A percentile compares a stretch with the other conserved stretches of the same genome.
Conservation (phyloP, 2,888 invertebrate species). For the Pristionchus exspectatus region DNA sequence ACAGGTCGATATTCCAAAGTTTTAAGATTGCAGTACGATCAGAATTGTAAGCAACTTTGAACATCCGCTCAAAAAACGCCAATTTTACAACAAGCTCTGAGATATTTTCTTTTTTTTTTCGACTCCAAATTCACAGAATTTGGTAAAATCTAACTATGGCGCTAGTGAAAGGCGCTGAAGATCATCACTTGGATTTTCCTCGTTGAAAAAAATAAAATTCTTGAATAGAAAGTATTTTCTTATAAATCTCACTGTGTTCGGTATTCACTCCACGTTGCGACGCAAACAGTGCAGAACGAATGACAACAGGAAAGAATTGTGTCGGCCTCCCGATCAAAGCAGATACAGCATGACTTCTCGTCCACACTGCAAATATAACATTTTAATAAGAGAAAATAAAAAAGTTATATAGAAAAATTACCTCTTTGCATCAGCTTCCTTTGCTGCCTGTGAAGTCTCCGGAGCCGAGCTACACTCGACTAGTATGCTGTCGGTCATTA, state of each 20-base stretch:
- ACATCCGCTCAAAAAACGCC: too few relatives aligned
- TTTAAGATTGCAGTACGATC: too few relatives aligned
- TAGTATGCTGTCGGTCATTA: conserved; percentile 3
- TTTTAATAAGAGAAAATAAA: background rate
- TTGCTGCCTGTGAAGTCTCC: background rate
- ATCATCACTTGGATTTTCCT: too few relatives aligned
- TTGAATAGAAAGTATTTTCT: background rate
- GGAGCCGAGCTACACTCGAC: background rate
- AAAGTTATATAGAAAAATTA: background rate
- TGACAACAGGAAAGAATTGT: conserved; percentile 49
- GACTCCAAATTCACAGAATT: too few relatives aligned
- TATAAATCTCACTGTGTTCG: conserved; percentile 16
- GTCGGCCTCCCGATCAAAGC: conserved; percentile 49
- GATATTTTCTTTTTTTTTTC: too few relatives aligned
- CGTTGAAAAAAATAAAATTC: too few relatives aligned
- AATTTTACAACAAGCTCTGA: too few relatives aligned
- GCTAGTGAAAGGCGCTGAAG: too few relatives aligned
- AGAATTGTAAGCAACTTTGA: too few relatives aligned
- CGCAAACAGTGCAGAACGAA: conserved; percentile 52
- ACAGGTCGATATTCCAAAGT: too few relatives aligned
- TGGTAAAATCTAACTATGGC: too few relatives aligned
- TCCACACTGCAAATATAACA: background rate
- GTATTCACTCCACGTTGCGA: conserved; percentile 51
- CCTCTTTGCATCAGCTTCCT: background rate
- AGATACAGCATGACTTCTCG: conserved; percentile 50